phyloP scores from a whole-genome alignment of 2,113 vertebrate genomes.

The Microcebus ravelobensis region DNA sequence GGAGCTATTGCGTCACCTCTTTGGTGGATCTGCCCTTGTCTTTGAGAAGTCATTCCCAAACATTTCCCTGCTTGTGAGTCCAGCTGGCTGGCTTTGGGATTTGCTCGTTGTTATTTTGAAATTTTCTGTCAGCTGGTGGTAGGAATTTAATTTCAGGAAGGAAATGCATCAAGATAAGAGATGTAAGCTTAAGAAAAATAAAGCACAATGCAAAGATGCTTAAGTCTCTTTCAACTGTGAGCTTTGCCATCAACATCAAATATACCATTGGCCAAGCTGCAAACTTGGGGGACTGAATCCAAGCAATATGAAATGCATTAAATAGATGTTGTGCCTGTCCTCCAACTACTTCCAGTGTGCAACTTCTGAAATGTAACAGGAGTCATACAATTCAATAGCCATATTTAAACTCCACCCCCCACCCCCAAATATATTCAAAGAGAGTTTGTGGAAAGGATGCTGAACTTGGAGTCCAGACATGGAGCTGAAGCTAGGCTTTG shows the following conservation, averaged over 20 bases:
- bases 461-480: background rate
- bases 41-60: background rate
- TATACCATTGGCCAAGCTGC: background rate
- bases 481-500: background rate
- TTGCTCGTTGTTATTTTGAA: slow-evolving; percentile 69
- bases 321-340: background rate
- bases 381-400: background rate
- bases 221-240: background rate
- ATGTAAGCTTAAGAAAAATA: background rate
- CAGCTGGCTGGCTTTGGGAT: slow-evolving; percentile 40
- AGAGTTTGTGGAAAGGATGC: too few species aligned
- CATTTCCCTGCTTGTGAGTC: background rate
- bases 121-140: slow-evolving; percentile 56
- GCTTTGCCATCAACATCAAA: background rate
- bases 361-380: background rate
- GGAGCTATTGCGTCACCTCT: background rate
- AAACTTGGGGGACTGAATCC: background rate
- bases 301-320: background rate
- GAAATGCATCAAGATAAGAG: background rate
- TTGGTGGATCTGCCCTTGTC: background rate
- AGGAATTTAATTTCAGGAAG: slow-evolving; percentile 54
- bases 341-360: background rate
- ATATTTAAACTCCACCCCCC: background rate
- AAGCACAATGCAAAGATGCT: background rate
- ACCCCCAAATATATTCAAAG: background rate